Evolutionary conservation across 2,797 vertebrate genomes (phyloP).

Genomic region (Microhierax caerulescens): DNA sequence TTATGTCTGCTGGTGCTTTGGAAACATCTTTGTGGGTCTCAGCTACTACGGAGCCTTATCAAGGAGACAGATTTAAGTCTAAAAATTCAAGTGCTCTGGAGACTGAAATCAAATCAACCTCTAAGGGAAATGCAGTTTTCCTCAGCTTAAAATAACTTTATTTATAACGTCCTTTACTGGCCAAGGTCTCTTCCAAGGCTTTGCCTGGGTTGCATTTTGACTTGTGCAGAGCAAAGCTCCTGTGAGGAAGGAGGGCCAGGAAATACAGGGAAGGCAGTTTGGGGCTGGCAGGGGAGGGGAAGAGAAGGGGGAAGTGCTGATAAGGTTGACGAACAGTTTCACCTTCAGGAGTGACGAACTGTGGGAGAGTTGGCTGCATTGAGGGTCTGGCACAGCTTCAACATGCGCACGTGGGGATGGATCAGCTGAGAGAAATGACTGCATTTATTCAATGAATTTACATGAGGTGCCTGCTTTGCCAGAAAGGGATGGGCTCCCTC

Average conservation of each 20-base stretch:
- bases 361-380: slow-evolving; percentile 56
- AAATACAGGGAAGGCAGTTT: neutral
- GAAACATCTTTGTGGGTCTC: slow-evolving; percentile 20
- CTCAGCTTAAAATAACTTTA: slow-evolving; percentile 43
- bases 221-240: neutral
- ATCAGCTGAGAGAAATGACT: slow-evolving; percentile 69
- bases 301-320: neutral
- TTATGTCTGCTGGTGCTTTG: neutral
- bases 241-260: neutral
- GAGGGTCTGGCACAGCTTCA: slow-evolving; percentile 59
- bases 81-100: slow-evolving; percentile 32
- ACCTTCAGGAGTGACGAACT: slow-evolving; percentile 63
- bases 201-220: slow-evolving; percentile 4
- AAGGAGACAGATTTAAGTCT: neutral
- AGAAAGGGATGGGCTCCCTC: neutral
- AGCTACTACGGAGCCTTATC: neutral
- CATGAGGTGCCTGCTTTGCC: slow-evolving; percentile 41
- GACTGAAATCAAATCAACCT: neutral
- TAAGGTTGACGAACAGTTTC: slow-evolving; percentile 21
- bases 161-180: slow-evolving; percentile 22
- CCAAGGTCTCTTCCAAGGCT: slow-evolving; percentile 30
- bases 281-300: neutral
- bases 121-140: slow-evolving; percentile 11
- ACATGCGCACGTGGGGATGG: slow-evolving; percentile 22
- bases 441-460: slow-evolving; percentile 70